Conservation (phyloP, 2,797 vertebrate species). For the Alfaro cultratus region DNA sequence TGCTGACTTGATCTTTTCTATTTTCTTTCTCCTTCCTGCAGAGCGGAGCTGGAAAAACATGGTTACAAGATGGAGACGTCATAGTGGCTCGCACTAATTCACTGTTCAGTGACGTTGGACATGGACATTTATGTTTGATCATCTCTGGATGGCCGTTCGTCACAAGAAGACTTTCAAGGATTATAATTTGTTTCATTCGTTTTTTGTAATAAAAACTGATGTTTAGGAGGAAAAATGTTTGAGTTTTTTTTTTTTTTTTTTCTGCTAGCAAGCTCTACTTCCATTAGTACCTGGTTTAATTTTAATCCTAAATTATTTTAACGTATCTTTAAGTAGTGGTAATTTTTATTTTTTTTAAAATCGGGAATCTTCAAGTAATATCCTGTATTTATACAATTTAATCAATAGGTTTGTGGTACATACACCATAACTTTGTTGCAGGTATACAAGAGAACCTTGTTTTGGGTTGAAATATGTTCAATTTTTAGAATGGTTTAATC, state of each 20-base stretch:
- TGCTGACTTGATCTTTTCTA: slow-evolving; percentile 66
- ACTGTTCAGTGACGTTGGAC: slow-evolving; percentile 28
- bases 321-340: neutral
- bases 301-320: neutral
- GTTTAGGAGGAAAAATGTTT: slow-evolving; percentile 43
- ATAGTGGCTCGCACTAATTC: slow-evolving; percentile 74
- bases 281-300: neutral
- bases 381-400: too few species aligned
- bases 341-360: too few species aligned
- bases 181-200: slow-evolving; percentile 37
- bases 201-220: slow-evolving; percentile 55
- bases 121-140: slow-evolving; percentile 64
- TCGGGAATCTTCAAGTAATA: too few species aligned
- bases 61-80: slow-evolving; percentile 99
- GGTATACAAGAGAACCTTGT: neutral
- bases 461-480: neutral
- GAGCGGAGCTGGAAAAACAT: slow-evolving; percentile 98
- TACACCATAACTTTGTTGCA: neutral
- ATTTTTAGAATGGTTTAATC: neutral
- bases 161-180: slow-evolving; percentile 19
- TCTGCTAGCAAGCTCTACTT: neutral
- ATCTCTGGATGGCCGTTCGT: slow-evolving; percentile 32
- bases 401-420: neutral
- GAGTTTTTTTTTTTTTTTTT: slow-evolving; percentile 43
- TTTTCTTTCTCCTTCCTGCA: slow-evolving; percentile 74